phyloP scores from a whole-genome alignment of 2,888 invertebrate genomes.

The Eupithecia dodoneata region DNA sequence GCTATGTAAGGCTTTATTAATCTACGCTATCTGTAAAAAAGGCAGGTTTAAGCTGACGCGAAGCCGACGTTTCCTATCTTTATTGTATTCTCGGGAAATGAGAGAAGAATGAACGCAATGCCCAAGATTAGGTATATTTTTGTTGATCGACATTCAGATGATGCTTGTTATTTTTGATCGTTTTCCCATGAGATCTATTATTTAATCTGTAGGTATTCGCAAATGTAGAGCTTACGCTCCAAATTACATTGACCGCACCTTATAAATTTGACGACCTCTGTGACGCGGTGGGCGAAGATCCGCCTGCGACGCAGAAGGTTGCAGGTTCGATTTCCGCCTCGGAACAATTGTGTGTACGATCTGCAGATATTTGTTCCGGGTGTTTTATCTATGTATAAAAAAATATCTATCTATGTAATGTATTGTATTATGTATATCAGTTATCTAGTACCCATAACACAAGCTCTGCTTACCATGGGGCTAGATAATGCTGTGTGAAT shows the following conservation, averaged over 20 bases:
- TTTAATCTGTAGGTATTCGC: not conserved
- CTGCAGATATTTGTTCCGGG: too few species aligned
- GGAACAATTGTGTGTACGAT: too few species aligned
- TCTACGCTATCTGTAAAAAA: conserved; percentile 2
- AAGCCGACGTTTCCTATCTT: not conserved
- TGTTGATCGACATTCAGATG: not conserved
- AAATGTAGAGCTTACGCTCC: not conserved
- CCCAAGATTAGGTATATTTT: not conserved
- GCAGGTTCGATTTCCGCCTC: too few species aligned
- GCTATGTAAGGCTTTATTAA: conserved; percentile 7
- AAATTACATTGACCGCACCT: not conserved
- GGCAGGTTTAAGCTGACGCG: not conserved
- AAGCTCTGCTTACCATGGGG: too few species aligned
- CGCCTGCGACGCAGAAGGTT: too few species aligned
- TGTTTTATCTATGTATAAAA: too few species aligned
- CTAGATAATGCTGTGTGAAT: too few species aligned
- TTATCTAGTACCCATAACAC: too few species aligned
- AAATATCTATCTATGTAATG: too few species aligned
- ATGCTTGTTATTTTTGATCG: not conserved
- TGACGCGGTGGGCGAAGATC: too few species aligned
- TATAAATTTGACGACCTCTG: not conserved
- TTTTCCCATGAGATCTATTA: not conserved
- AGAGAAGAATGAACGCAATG: not conserved
- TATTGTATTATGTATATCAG: too few species aligned
- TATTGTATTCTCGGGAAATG: not conserved